Conservation (phyloP, 2,113 vertebrate species). For the Silurus glanis region DNA sequence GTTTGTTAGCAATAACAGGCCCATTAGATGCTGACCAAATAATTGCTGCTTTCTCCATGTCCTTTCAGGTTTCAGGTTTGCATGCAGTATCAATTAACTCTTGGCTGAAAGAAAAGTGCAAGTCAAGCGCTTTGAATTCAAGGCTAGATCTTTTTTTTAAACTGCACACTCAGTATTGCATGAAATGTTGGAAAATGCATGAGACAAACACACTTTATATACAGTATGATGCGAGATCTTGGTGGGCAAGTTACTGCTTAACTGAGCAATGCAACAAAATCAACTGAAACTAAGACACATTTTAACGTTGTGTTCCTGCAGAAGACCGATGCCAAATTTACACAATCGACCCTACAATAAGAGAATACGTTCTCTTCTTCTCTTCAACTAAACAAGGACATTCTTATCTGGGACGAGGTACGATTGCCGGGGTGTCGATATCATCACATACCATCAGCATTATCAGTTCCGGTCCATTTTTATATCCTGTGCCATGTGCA, state of each 20-base stretch:
- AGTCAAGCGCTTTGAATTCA: neutral
- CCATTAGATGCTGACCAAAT: neutral
- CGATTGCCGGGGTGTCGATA: neutral
- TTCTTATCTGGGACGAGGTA: neutral
- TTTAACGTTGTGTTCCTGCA: neutral
- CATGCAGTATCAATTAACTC: constrained; percentile 14
- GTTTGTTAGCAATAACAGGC: constrained; percentile 1
- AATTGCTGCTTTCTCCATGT: constrained; percentile 25
- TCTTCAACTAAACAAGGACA: neutral
- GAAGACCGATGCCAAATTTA: neutral
- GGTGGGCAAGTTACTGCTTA: neutral
- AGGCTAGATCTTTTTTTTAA: neutral
- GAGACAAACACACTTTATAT: neutral
- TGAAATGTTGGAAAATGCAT: neutral
- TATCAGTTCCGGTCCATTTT: neutral
- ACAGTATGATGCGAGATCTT: neutral
- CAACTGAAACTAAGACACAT: neutral
- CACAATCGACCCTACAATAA: neutral
- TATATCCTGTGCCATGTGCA: too few species aligned
- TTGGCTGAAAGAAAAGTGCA: neutral
- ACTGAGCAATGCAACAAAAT: neutral
- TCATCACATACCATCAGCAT: neutral
- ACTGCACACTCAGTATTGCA: neutral
- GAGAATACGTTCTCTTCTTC: neutral
- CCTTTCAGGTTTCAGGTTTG: constrained; percentile 14